Evolutionary conservation across 2,113 vertebrate species (phyloP).

Genomic region (Scomber japonicus): DNA sequence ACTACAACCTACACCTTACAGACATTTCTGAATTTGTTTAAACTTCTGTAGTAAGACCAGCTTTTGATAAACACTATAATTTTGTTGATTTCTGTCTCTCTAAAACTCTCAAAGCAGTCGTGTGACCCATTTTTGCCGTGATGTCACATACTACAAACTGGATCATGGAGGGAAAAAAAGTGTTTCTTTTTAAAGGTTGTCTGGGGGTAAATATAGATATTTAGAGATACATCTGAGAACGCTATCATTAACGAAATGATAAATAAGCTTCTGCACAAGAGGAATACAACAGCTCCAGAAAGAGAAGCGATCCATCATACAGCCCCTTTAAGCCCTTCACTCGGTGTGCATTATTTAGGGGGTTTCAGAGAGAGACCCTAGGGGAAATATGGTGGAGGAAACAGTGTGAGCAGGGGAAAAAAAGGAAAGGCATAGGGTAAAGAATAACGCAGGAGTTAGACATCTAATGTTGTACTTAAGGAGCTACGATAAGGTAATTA

Average conservation of each 20-base stretch:
- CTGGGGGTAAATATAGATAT: conserved; percentile 74
- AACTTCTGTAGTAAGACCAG: not conserved
- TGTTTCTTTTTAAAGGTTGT: conserved; percentile 38
- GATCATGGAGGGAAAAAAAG: conserved; percentile 51
- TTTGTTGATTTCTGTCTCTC: not conserved
- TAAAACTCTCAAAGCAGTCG: conserved; percentile 28
- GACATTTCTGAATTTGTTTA: not conserved
- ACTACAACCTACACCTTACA: not conserved
- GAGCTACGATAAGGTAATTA: conserved; percentile 65
- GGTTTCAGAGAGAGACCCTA: conserved; percentile 67
- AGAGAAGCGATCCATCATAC: conserved; percentile 77
- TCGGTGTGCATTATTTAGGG: conserved; percentile 82
- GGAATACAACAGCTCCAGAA: conserved; percentile 61
- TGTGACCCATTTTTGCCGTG: conserved; percentile 67
- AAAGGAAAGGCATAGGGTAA: conserved; percentile 34
- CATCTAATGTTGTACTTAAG: conserved; percentile 55
- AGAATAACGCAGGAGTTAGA: conserved; percentile 54
- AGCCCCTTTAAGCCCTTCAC: conserved; percentile 70
- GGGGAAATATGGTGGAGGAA: conserved; percentile 67
- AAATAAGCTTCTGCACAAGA: conserved; percentile 63
- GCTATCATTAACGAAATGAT: conserved; percentile 70
- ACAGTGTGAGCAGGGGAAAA: conserved; percentile 42
- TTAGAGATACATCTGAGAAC: conserved; percentile 72
- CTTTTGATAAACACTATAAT: not conserved
- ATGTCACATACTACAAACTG: conserved; percentile 61